Percentiles rank a stretch among this genome's conserved stretches.
phyloP scores from a whole-genome alignment of 2,113 vertebrate species.

The Gnathonemus longibarbis region DNA sequence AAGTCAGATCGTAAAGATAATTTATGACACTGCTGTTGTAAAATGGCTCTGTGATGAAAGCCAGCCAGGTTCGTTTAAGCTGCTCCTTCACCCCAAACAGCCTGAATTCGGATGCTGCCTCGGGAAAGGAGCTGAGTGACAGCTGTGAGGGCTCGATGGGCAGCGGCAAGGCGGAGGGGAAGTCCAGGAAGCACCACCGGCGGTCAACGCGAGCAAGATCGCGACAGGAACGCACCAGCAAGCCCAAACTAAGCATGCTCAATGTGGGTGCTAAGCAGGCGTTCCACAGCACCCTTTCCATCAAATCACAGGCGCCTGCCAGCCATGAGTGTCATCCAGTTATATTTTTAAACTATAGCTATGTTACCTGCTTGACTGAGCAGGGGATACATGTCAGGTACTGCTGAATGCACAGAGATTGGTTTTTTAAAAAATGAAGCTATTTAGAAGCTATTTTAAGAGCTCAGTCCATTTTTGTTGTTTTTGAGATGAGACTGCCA shows the following conservation, averaged over 20 bases:
- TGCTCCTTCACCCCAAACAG: constrained; percentile 32
- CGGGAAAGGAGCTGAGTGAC: constrained; percentile 87
- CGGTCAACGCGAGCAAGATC: constrained; percentile 84
- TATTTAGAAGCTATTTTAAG: background rate
- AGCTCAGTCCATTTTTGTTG: background rate
- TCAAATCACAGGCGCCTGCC: background rate
- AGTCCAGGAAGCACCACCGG: constrained; percentile 81
- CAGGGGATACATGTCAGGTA: background rate
- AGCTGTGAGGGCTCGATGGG: constrained; percentile 74
- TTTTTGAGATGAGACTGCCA: background rate
- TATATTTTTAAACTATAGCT: background rate
- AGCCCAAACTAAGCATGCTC: constrained; percentile 91
- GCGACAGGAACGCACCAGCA: constrained; percentile 82
- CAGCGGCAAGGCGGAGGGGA: constrained; percentile 76
- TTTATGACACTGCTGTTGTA: background rate
- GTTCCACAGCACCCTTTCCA: background rate
- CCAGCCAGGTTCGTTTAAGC: background rate
- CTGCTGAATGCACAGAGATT: background rate
- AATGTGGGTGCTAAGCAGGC: constrained; percentile 61
- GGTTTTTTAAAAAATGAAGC: background rate
- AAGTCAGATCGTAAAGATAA: background rate
- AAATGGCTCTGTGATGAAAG: background rate
- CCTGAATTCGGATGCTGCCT: constrained; percentile 75
- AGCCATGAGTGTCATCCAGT: background rate
- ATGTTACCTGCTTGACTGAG: background rate